Conservation (phyloP, 2,888 invertebrate species). For the Tipula vernalis region DNA sequence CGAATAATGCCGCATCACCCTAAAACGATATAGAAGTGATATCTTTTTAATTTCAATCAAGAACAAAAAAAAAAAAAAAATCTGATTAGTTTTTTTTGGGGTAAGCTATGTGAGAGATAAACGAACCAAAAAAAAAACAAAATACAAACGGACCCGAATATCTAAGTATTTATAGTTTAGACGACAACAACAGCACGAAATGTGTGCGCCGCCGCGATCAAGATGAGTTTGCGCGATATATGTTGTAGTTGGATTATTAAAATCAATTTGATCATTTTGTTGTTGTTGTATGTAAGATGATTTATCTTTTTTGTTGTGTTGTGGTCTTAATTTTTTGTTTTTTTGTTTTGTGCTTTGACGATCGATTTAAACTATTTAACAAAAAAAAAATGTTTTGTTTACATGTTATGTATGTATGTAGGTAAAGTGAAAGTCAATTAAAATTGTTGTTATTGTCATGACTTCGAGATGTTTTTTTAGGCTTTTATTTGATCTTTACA, state of each 20-base stretch:
- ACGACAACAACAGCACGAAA: neutral
- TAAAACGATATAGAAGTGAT: constrained; percentile 4
- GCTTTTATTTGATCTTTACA: neutral
- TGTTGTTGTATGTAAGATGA: neutral
- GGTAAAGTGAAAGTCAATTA: neutral
- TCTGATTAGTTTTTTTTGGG: neutral
- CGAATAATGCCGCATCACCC: neutral
- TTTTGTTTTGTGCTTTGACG: neutral
- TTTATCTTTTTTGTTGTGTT: neutral
- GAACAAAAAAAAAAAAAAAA: neutral
- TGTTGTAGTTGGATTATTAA: neutral
- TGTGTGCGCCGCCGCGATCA: neutral
- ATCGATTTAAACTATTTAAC: neutral
- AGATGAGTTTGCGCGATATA: neutral
- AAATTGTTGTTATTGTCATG: neutral
- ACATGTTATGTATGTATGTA: neutral
- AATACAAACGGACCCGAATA: neutral
- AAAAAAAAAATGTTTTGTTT: neutral
- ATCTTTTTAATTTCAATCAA: neutral
- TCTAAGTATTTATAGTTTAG: neutral
- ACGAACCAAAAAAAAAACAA: neutral
- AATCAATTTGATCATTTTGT: constrained; percentile 13
- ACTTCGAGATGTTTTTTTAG: neutral
- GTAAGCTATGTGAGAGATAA: neutral
- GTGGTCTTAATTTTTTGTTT: neutral